Evolutionary conservation across 2,797 vertebrate genomes (phyloP).

Genomic region (Anisognathus igniventris): DNA sequence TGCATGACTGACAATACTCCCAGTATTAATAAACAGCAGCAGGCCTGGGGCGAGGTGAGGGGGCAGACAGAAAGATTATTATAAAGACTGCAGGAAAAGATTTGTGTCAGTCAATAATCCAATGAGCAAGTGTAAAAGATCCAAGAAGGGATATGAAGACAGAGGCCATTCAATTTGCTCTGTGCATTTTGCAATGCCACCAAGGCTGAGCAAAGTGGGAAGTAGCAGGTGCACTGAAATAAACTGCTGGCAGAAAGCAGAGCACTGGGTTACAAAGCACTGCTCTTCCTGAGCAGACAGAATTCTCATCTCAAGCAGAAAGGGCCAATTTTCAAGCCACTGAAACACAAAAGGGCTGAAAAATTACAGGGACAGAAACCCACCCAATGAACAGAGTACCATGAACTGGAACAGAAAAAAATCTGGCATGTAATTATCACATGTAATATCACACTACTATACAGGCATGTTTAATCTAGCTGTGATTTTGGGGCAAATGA

Average conservation of each 20-base stretch:
- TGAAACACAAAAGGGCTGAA: not conserved
- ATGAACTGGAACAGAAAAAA: not conserved
- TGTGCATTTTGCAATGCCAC: not conserved
- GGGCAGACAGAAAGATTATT: not conserved
- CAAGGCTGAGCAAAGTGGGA: not conserved
- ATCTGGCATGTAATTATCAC: not conserved
- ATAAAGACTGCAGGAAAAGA: not conserved
- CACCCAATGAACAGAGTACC: not conserved
- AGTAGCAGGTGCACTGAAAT: not conserved
- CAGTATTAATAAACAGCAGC: not conserved
- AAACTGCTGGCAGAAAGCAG: not conserved
- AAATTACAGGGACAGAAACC: not conserved
- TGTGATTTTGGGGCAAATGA: not conserved
- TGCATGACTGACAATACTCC: not conserved
- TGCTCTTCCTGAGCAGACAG: not conserved
- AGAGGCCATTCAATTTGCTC: not conserved
- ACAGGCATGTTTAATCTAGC: not conserved
- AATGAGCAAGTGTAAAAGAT: not conserved
- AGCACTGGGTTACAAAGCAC: not conserved
- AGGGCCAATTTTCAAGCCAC: not conserved
- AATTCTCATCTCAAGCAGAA: not conserved
- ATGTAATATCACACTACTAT: not conserved
- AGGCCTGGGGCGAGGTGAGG: rapidly evolving
- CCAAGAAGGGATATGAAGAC: not conserved
- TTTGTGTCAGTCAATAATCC: not conserved